A percentile compares a stretch with the other conserved stretches of the same genome.
Evolutionary conservation across 2,888 invertebrate genomes (phyloP).

Genomic region (Ypsolopha sequella): DNA sequence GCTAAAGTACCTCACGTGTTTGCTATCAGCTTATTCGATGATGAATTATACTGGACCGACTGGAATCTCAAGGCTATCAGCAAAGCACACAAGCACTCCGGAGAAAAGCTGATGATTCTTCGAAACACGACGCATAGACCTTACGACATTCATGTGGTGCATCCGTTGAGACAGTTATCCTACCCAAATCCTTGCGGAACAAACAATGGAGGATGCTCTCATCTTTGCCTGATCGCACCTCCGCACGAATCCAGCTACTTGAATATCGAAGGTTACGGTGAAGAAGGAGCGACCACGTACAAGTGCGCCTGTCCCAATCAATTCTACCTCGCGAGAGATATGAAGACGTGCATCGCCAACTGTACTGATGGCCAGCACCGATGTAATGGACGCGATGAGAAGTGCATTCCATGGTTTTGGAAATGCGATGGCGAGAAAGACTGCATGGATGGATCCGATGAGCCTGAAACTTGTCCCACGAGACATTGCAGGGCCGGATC

Average conservation of each 20-base stretch:
- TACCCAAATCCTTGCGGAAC: slow-evolving; percentile 91
- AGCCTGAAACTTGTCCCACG: slow-evolving; percentile 85
- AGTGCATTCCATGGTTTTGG: slow-evolving; percentile 70
- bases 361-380: slow-evolving; percentile 91
- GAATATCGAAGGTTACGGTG: slow-evolving; percentile 82
- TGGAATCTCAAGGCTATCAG: slow-evolving; percentile 97
- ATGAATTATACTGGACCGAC: slow-evolving; percentile 96
- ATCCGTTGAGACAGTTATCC: slow-evolving; percentile 87
- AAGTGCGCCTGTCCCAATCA: slow-evolving; percentile 97
- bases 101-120: slow-evolving; percentile 78
- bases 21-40: slow-evolving; percentile 94
- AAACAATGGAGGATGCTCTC: slow-evolving; percentile 96
- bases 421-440: slow-evolving; percentile 93
- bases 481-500: slow-evolving; percentile 90
- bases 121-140: slow-evolving; percentile 95
- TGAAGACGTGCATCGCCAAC: slow-evolving; percentile 92
- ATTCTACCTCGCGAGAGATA: slow-evolving; percentile 84
- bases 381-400: slow-evolving; percentile 74
- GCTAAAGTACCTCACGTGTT: slow-evolving; percentile 94
- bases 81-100: slow-evolving; percentile 92
- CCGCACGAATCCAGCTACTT: slow-evolving; percentile 81
- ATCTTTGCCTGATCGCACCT: slow-evolving; percentile 93
- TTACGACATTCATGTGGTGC: slow-evolving; percentile 93
- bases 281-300: slow-evolving; percentile 82
- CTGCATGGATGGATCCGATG: slow-evolving; percentile 93